phyloP scores from a whole-genome alignment of 2,113 vertebrate species.

The Atrichornis clamosus region DNA sequence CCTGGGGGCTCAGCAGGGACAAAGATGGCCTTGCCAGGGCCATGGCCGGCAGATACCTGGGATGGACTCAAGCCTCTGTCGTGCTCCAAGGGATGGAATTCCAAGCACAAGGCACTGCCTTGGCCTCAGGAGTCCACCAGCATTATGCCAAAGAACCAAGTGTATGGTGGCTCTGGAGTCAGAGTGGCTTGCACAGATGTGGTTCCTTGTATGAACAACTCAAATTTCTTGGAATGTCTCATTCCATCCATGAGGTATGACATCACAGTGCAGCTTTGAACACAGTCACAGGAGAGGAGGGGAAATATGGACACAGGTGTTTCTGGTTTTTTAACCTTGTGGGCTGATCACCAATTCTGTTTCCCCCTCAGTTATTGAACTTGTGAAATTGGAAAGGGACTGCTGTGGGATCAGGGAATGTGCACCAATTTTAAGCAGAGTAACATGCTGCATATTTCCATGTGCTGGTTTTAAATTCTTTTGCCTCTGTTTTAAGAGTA shows the following conservation, averaged over 20 bases:
- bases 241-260: background rate
- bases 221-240: background rate
- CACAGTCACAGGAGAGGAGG: background rate
- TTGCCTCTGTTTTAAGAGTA: background rate
- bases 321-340: background rate
- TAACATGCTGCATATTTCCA: background rate
- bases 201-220: background rate
- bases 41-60: background rate
- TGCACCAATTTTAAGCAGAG: background rate
- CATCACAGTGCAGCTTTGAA: background rate
- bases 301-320: background rate
- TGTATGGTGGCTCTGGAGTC: rapidly evolving
- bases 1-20: background rate
- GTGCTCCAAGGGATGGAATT: background rate
- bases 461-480: background rate
- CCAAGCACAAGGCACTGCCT: background rate
- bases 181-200: no score
- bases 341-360: background rate
- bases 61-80: background rate
- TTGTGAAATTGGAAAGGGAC: background rate
- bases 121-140: background rate
- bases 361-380: background rate
- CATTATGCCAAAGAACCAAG: background rate
- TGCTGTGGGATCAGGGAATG: background rate
- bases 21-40: background rate